Base-by-base conservation (phyloP, 2,113 vertebrate species). In the Pelusios castaneus region DNA sequence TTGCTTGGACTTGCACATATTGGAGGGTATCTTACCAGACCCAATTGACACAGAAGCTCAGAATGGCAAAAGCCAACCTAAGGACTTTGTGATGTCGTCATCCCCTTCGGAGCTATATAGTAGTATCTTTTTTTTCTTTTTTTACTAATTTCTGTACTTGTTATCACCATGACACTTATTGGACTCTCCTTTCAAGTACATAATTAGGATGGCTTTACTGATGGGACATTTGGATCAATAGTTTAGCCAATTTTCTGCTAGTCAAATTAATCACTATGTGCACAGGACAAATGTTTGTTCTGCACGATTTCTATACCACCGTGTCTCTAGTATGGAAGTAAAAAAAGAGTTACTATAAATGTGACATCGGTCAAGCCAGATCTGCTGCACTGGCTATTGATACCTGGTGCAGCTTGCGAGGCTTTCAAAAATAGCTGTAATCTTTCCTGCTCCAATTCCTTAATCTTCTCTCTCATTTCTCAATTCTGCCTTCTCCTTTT, bases 191-290 rank as follows among this genome's bases (percentile, higher is more conserved):
- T 95, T 96, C 86, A 94, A 83, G 79, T 85, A 85, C 55, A 63
- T 92, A 95, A 95, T 96, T 96, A 96, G 82, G 84, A 89, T 91
- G 88, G 93, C 24, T 81, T 90, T 95, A 95, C 81, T 97, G 94
- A 95, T 93, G 93, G 94, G 87, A 94, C 79, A 95, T 86, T 87
- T 70, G 60, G 78, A 89, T 97, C 96, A 92, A 95, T 81, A 97
- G 89, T 63, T 78, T 43, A 93, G 84, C 93, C 96, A 95, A 95
- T 96, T 96, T 93, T 95, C 93, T 96, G 91, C 95, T 89, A 95
- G 85, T 55, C 82, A 97, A 96, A 95, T 94, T 91, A 95, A 97
- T 95, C 84, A 91, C 78, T 94, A 58, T 80, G 96, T 97, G 82
- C 55, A 90, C 60, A 87, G 70, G 67, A 85, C 86, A 97, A 96